A percentile compares a stretch with the other conserved stretches of the same genome.
These are phyloP conservation scores for Heliothis subflexa DNA, from an alignment of 1,140 invertebrate species.

Conservation along the genomic window DNA sequence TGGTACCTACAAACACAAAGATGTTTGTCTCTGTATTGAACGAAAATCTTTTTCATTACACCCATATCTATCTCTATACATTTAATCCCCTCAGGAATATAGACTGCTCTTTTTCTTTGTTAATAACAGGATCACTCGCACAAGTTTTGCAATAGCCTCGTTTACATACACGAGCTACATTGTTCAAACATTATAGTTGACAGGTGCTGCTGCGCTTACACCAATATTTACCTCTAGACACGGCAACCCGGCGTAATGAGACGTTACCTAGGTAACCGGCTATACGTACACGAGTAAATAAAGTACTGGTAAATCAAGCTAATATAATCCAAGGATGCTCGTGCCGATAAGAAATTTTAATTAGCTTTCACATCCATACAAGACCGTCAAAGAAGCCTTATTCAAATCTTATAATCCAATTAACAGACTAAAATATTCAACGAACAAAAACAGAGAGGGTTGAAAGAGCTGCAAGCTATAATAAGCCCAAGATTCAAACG, in stretches of 20 bases:
- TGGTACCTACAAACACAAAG: slow-evolving; percentile 66
- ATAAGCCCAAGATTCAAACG: slow-evolving; percentile 49
- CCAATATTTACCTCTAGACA: slow-evolving; percentile 38
- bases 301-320: slow-evolving; percentile 32
- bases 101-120: slow-evolving; percentile 22
- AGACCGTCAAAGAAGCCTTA: slow-evolving; percentile 47
- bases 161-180: slow-evolving; percentile 29
- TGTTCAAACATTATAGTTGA: slow-evolving; percentile 39
- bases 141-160: slow-evolving; percentile 24
- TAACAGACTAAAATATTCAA: slow-evolving; percentile 53
- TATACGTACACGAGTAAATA: background rate
- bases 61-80: slow-evolving; percentile 41
- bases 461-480: slow-evolving; percentile 38
- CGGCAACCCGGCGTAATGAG: slow-evolving; percentile 16
- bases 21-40: slow-evolving; percentile 64
- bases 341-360: slow-evolving; percentile 41
- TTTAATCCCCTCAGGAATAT: slow-evolving; percentile 32
- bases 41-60: slow-evolving; percentile 52
- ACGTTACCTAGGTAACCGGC: slow-evolving; percentile 13
- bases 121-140: slow-evolving; percentile 10
- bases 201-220: slow-evolving; percentile 39
- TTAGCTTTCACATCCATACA: slow-evolving; percentile 44
- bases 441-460: slow-evolving; percentile 52
- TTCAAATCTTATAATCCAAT: slow-evolving; percentile 56
- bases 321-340: slow-evolving; percentile 40